Percentiles rank a stretch among this genome's conserved stretches.
Conservation (phyloP, 2,888 invertebrate genomes). For the Erannis defoliaria region DNA sequence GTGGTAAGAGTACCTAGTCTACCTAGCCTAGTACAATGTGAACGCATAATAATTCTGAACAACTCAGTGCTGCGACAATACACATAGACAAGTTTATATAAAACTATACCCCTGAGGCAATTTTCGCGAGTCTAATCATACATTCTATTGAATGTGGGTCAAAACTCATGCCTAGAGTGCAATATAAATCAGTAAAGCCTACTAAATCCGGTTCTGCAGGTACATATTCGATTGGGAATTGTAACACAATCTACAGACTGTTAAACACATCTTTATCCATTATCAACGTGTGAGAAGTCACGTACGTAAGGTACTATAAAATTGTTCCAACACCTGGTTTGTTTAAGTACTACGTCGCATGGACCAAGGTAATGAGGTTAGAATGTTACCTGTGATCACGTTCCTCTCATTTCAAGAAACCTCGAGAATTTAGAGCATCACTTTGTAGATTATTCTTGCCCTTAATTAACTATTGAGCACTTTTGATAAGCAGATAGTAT, state of each 20-base stretch:
- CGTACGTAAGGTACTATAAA: constrained; percentile 6
- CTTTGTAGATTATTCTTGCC: constrained; percentile 1
- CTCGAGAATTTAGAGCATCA: background rate
- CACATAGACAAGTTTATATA: constrained; percentile 8
- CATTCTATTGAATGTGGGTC: constrained; percentile 42
- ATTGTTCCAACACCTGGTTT: constrained; percentile 12
- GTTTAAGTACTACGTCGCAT: constrained; percentile 2
- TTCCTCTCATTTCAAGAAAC: background rate
- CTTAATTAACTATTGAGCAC: background rate
- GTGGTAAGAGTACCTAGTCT: background rate
- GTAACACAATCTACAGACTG: constrained; percentile 20
- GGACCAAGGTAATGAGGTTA: background rate
- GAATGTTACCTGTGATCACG: background rate
- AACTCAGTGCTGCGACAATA: constrained; percentile 18
- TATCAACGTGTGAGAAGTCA: constrained; percentile 8
- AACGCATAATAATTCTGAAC: constrained; percentile 12
- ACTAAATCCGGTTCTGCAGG: constrained; percentile 32
- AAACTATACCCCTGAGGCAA: constrained; percentile 17
- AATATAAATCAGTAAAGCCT: constrained; percentile 31
- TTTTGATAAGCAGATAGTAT: constrained; percentile 1
- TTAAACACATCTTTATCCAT: constrained; percentile 20
- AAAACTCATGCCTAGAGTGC: constrained; percentile 39
- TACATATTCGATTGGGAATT: constrained; percentile 23
- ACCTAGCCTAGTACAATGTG: background rate
- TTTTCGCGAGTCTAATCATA: constrained; percentile 40